Base-by-base conservation (phyloP, 1,140 invertebrate genomes). In the Propsilocerus akamusi region DNA sequence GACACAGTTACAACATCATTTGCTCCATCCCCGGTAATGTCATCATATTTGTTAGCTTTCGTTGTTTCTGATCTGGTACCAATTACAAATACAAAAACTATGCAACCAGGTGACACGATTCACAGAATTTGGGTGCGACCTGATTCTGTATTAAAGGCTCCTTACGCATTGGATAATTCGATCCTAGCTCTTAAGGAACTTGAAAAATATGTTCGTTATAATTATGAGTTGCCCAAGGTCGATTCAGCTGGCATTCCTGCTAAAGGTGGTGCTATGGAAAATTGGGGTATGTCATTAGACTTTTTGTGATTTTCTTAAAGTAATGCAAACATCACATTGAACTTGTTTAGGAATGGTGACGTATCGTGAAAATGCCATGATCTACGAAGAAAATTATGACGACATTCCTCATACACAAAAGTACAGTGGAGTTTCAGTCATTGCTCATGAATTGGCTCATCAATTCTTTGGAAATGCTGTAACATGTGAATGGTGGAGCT, bases 1-100 rank as follows among this genome's bases (percentile, higher is more conserved):
- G 51, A 34, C 28, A 49, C 51, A 7, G 50, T 53, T 7, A 65
- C 59, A 37, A 65, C 63, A 7, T 53, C 49, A 17, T 80, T 76
- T 50, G 53, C 65, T 4, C 59, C 59, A 49, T 78, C 78, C 0
- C 74, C 75, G 0, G 61, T 68, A 4, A 86, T 88, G 78, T 81
- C 82, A 0, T 80, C 81, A 0, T 89, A 88, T 56, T 64, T 86
- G 3, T 64, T 83, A 1, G 81, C 80, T 6, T 84, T 84, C 65
- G 69, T 83, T 4, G 74, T 88, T 0, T 84, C 83, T 37, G 46
- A 47, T 25, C 25, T 47, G 4, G 22, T 7, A 25, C 17, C 7
- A 7, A 12, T 47, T 2, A 17, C 46, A 32, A 47, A 47, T 26
- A 11, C 24, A 26, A 12, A 25, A 5, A 24, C 20, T 3, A 23